Conservation (phyloP, 2,113 vertebrate genomes). For the Gobiocypris rarus region DNA sequence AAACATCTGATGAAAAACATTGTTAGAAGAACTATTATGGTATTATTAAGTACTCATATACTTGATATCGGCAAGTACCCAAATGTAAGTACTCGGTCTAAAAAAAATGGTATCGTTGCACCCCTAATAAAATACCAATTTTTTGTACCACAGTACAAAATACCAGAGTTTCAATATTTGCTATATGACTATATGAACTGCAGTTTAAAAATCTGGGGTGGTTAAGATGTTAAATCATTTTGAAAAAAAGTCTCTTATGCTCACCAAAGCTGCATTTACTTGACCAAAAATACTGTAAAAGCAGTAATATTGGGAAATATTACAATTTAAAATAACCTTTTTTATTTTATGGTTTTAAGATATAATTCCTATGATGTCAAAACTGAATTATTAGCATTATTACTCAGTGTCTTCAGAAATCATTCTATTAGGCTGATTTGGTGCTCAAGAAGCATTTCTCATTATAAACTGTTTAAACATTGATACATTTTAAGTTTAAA, state of each 20-base stretch:
- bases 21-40: too few relatives aligned
- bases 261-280: not conserved
- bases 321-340: too few relatives aligned
- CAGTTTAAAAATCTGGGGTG: not conserved
- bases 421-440: not conserved
- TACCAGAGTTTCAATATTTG: too few relatives aligned
- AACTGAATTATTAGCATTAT: not conserved
- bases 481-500: too few relatives aligned
- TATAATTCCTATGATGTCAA: not conserved
- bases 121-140: too few relatives aligned
- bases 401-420: not conserved
- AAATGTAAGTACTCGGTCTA: too few relatives aligned
- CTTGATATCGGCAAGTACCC: too few relatives aligned
- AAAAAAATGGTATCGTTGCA: too few relatives aligned
- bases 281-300: not conserved
- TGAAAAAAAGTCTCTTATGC: not conserved
- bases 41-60: too few relatives aligned
- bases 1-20: too few relatives aligned
- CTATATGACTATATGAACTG: not conserved
- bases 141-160: too few relatives aligned
- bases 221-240: not conserved
- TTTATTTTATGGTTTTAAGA: not conserved
- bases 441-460: not conserved
- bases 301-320: not conserved
- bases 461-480: not conserved